A percentile compares a stretch with the other conserved stretches of the same genome.
Evolutionary conservation across 2,888 invertebrate genomes (phyloP).

Genomic region (Mimas tiliae): DNA sequence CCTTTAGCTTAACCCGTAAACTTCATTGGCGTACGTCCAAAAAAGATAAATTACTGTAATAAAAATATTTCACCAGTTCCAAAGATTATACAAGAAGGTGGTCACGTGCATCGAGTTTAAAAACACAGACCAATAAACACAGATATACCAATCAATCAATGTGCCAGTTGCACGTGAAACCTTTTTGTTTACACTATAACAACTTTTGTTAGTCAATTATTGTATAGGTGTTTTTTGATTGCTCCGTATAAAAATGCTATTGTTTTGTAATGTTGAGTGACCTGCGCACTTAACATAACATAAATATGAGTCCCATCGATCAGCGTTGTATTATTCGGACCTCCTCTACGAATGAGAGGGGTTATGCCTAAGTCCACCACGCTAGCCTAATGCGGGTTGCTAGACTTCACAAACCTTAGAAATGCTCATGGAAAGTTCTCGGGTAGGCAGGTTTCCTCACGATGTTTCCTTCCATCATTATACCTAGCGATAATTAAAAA

Average conservation of each 20-base stretch:
- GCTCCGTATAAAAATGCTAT: neutral
- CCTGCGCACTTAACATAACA: too few species aligned
- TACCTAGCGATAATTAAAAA: too few species aligned
- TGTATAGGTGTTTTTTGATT: slow-evolving; percentile 6
- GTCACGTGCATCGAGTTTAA: slow-evolving; percentile 2
- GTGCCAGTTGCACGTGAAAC: neutral
- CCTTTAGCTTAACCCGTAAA: slow-evolving; percentile 6
- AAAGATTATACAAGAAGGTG: neutral
- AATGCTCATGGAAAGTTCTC: too few species aligned
- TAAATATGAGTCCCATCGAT: too few species aligned
- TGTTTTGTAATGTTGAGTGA: neutral
- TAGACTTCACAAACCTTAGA: too few species aligned
- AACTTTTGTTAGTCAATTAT: slow-evolving; percentile 18
- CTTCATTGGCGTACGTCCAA: slow-evolving; percentile 8
- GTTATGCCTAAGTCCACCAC: too few species aligned
- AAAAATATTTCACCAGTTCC: neutral
- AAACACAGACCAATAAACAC: slow-evolving; percentile 13
- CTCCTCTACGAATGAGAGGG: too few species aligned
- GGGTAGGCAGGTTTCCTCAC: too few species aligned
- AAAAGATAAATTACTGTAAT: slow-evolving; percentile 4
- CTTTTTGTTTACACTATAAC: slow-evolving; percentile 13
- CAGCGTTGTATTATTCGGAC: too few species aligned
- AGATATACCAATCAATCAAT: neutral
- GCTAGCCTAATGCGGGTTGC: too few species aligned
- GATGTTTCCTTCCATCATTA: too few species aligned